Percentiles rank a stretch among this genome's conserved stretches.
phyloP scores from a whole-genome alignment of 2,113 vertebrate species.

The Sardina pilchardus region DNA sequence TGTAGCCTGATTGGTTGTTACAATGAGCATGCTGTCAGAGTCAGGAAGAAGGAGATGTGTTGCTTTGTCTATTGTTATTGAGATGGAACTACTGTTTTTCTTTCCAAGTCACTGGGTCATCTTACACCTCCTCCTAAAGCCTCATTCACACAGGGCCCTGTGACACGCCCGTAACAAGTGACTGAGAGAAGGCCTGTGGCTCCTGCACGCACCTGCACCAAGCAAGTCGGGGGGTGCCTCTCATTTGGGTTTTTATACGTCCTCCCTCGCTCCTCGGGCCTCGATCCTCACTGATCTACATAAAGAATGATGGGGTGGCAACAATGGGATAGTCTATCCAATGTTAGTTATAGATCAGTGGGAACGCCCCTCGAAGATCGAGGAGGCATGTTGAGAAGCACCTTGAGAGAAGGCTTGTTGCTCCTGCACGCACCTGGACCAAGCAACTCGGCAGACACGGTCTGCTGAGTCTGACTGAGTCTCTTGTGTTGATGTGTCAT shows the following conservation, averaged over 20 bases:
- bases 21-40: not conserved
- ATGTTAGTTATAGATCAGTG: no score
- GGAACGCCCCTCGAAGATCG: no score
- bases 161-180: not conserved
- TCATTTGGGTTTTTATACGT: no score
- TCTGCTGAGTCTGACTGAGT: not conserved
- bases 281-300: no score
- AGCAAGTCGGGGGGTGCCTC: not conserved
- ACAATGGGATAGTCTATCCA: no score
- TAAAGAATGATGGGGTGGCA: no score
- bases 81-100: not conserved
- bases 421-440: not conserved
- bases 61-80: not conserved
- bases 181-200: not conserved
- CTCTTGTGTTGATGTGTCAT: not conserved
- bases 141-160: not conserved
- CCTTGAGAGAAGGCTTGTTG: not conserved
- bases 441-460: not conserved
- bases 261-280: no score
- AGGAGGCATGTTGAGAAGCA: no score
- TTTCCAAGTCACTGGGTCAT: not conserved
- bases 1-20: not conserved
- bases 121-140: not conserved
- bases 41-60: not conserved
- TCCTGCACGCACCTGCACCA: not conserved